phyloP scores from a whole-genome alignment of 2,888 invertebrate species.

The Heliconius ethilla region DNA sequence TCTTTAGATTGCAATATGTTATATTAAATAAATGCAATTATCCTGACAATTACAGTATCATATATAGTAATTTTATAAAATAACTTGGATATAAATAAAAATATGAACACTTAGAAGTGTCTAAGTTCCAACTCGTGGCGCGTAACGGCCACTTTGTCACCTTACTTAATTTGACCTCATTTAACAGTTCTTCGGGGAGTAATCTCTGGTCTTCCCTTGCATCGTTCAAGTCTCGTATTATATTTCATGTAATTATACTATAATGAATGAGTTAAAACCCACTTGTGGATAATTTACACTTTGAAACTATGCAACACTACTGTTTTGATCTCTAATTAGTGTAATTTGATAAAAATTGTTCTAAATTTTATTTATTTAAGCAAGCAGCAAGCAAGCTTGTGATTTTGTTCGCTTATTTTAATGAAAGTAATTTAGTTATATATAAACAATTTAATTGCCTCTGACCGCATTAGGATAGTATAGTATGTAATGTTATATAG shows the following conservation, averaged over 20 bases:
- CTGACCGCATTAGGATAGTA: no score
- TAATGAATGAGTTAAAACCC: slow-evolving; percentile 20
- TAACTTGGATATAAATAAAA: not conserved
- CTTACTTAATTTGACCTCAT: slow-evolving; percentile 30
- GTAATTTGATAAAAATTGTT: not conserved
- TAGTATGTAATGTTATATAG: no score
- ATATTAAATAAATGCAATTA: no score
- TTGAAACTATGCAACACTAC: not conserved
- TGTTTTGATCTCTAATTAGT: not conserved
- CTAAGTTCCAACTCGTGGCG: not conserved
- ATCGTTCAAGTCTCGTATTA: slow-evolving; percentile 14
- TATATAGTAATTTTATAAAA: no score
- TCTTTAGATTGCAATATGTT: no score
- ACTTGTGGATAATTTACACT: slow-evolving; percentile 12
- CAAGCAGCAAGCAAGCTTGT: no score
- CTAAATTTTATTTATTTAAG: no score
- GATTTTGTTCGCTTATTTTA: no score
- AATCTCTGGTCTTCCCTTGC: slow-evolving; percentile 25
- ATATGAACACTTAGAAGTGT: not conserved
- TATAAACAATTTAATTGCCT: no score
- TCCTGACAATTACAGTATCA: no score
- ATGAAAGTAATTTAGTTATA: no score
- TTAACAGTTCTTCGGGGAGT: slow-evolving; percentile 28
- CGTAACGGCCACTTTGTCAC: slow-evolving; percentile 9
- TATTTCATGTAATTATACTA: slow-evolving; percentile 22